A percentile compares a stretch with the other conserved stretches of the same genome.
Conservation (phyloP, 2,888 invertebrate species). For the Cistogaster globosa region DNA sequence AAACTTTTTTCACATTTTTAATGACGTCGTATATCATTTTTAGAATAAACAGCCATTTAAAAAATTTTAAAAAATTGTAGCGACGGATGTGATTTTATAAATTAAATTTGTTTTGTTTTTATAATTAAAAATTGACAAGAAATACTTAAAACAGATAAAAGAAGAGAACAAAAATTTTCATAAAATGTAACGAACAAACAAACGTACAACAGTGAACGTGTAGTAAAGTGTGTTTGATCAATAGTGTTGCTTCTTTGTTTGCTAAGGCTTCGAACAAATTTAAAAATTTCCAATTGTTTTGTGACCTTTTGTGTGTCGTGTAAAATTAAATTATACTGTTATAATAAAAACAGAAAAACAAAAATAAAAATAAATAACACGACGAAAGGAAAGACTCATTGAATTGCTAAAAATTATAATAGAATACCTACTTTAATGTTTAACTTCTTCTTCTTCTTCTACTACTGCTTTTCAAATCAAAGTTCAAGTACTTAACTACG, state of each 20-base stretch:
- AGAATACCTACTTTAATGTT: conserved; percentile 58
- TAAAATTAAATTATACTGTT: conserved; percentile 65
- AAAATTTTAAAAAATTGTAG: too few species aligned
- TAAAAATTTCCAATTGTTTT: conserved; percentile 47
- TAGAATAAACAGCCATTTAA: too few species aligned
- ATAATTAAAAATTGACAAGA: too few species aligned
- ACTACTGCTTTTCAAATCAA: conserved; percentile 47
- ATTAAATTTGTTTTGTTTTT: too few species aligned
- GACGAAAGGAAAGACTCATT: conserved; percentile 40
- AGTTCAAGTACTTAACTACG: conserved; percentile 61
- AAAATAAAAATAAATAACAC: background rate
- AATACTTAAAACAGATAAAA: too few species aligned
- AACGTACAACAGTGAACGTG: too few species aligned
- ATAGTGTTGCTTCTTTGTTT: conserved; percentile 7
- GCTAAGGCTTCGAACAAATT: conserved; percentile 29
- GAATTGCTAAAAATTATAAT: conserved; percentile 68
- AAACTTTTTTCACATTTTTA: too few species aligned
- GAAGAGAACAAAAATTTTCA: too few species aligned
- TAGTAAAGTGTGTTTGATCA: background rate
- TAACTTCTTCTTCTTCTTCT: background rate
- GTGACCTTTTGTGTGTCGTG: conserved; percentile 68
- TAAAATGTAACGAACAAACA: too few species aligned
- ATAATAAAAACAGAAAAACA: conserved; percentile 39
- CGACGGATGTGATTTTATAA: too few species aligned
- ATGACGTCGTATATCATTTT: too few species aligned